Evolutionary conservation across 2,113 vertebrate species (phyloP).

Genomic region (Triplophysa siluroides): DNA sequence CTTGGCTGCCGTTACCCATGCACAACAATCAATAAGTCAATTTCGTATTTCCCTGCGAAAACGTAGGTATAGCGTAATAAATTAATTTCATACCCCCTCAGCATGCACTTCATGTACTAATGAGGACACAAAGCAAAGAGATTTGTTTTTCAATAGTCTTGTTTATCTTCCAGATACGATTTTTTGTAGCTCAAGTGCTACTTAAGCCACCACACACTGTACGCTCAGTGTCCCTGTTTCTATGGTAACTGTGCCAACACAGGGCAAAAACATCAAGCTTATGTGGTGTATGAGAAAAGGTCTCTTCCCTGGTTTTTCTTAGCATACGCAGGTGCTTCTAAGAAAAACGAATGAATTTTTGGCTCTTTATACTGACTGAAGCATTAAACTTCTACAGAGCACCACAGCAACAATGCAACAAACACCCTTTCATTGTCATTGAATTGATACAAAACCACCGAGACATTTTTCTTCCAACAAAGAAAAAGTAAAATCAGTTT

Average conservation of each 20-base stretch:
- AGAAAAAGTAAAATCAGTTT: no score
- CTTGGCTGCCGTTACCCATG: conserved; percentile 3
- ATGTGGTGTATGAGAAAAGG: conserved; percentile 11
- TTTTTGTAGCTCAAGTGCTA: conserved; percentile 3
- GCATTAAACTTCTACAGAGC: neutral
- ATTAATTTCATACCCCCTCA: conserved; percentile 24
- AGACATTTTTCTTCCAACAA: no score
- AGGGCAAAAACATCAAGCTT: conserved; percentile 29
- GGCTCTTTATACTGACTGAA: conserved; percentile 3
- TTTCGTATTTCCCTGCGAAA: conserved; percentile 3
- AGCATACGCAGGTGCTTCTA: conserved; percentile 4
- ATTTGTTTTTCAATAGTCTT: conserved; percentile 3
- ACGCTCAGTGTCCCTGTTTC: conserved; percentile 37
- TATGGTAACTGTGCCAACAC: conserved; percentile 45
- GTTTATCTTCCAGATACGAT: conserved; percentile 5
- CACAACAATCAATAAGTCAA: neutral
- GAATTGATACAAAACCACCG: no score
- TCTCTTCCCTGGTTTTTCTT: conserved; percentile 11
- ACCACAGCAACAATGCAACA: neutral
- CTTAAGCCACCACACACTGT: conserved; percentile 33
- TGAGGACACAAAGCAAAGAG: conserved; percentile 28
- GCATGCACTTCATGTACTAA: conserved; percentile 31
- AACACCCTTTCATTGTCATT: no score
- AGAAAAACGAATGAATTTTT: neutral
- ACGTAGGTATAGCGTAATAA: neutral